These are phyloP conservation scores for Tortricodes alternella DNA, from an alignment of 2,888 invertebrate species.

Conservation along the genomic window DNA sequence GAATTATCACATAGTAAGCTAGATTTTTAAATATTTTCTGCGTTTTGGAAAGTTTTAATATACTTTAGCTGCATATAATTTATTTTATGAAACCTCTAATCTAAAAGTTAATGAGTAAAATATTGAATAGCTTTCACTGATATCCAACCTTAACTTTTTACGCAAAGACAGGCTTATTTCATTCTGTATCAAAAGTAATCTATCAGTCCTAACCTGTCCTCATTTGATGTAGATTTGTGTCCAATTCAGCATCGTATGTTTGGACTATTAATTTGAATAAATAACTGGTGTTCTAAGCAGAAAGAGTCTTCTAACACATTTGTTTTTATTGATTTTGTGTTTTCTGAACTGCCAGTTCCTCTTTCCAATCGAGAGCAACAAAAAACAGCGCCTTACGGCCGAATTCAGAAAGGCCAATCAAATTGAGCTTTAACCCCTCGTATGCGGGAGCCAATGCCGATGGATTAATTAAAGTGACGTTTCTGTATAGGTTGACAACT, in stretches of 20 bases:
- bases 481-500: too few relatives aligned
- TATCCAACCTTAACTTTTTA: neutral
- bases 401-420: too few relatives aligned
- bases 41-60: neutral
- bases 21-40: neutral
- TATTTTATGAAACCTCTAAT: neutral
- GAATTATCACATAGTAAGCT: slow-evolving; percentile 5
- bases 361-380: too few relatives aligned
- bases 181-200: slow-evolving; percentile 22
- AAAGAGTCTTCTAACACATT: too few relatives aligned
- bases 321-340: too few relatives aligned
- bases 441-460: too few relatives aligned
- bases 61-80: neutral
- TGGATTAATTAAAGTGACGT: too few relatives aligned
- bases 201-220: slow-evolving; percentile 25
- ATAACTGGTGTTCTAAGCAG: too few relatives aligned
- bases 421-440: too few relatives aligned
- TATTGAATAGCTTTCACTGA: neutral
- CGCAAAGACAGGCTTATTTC: neutral
- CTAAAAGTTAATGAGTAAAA: slow-evolving; percentile 6
- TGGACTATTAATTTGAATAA: neutral
- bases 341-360: too few relatives aligned
- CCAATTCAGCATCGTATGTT: neutral
- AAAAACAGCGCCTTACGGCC: too few relatives aligned
- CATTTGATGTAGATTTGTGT: neutral